Conservation (phyloP, 2,797 vertebrate species). For the Peromyscus attwateri region DNA sequence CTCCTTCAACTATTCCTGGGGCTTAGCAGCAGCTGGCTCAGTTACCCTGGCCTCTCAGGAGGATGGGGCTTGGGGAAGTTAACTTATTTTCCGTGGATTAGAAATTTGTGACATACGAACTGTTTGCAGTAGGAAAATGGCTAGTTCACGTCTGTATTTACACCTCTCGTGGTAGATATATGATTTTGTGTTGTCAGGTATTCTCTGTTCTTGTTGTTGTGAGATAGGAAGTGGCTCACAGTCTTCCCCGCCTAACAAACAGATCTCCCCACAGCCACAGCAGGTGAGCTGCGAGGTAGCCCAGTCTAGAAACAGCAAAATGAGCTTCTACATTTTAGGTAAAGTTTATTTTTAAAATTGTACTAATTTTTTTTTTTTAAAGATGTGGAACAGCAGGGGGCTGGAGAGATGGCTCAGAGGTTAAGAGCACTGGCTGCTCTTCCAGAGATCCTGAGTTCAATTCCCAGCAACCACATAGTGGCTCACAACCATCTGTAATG, state of each 20-base stretch:
- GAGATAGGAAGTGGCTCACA: not conserved
- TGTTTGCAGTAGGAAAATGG: conserved; percentile 29
- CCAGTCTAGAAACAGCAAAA: conserved; percentile 13
- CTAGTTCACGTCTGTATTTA: not conserved
- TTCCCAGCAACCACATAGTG: no score
- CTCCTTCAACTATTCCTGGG: conserved; percentile 36
- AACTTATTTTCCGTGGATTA: conserved; percentile 35
- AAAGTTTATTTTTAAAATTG: conserved; percentile 10
- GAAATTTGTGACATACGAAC: not conserved
- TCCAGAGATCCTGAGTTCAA: no score
- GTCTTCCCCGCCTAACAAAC: not conserved
- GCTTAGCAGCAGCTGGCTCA: not conserved
- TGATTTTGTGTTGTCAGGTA: not conserved
- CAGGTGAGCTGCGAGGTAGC: not conserved
- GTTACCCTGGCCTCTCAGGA: fast-evolving
- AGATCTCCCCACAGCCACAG: not conserved
- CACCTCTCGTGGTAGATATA: not conserved
- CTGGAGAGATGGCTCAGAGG: no score
- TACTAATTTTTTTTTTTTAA: not conserved
- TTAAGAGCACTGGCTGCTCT: no score
- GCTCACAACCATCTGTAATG: no score
- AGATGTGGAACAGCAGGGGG: not conserved
- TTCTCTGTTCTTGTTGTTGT: conserved; percentile 22
- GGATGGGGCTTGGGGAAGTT: not conserved
- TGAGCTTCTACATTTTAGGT: not conserved